phyloP scores from a whole-genome alignment of 1,140 invertebrate species.

The Epicauta chinensis region DNA sequence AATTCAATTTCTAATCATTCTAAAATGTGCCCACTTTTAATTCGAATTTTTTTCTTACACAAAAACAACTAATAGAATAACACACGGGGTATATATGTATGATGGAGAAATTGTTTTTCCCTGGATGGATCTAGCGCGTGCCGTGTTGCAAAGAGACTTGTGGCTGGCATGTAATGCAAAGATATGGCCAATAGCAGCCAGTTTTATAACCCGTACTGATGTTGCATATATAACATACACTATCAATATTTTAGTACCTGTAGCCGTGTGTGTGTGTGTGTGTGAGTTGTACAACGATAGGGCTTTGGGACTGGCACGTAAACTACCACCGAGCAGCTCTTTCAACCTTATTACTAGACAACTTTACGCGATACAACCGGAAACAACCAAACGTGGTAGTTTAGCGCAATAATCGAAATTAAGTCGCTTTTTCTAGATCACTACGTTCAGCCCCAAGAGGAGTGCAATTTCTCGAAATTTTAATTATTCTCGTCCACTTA shows the following conservation, averaged over 20 bases:
- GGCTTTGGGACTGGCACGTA: constrained; percentile 8
- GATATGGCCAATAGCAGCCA: constrained; percentile 44
- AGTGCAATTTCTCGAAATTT: too few species aligned
- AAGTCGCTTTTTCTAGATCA: too few species aligned
- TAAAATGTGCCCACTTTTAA: too few species aligned
- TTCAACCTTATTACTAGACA: too few species aligned
- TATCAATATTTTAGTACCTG: constrained; percentile 44
- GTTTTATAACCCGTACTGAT: constrained; percentile 45
- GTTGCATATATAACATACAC: constrained; percentile 43
- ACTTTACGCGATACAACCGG: too few species aligned
- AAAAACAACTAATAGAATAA: too few species aligned
- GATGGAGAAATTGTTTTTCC: constrained; percentile 41
- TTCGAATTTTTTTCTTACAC: too few species aligned
- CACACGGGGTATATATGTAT: constrained; percentile 7
- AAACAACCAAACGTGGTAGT: too few species aligned
- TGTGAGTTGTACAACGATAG: neutral
- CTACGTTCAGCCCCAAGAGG: too few species aligned
- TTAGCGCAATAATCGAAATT: too few species aligned
- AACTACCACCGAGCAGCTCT: constrained; percentile 3
- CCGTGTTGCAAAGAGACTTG: constrained; percentile 22
- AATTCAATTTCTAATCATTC: too few species aligned
- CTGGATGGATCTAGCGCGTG: constrained; percentile 36
- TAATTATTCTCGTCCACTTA: too few species aligned
- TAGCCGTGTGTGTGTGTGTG: constrained; percentile 10
- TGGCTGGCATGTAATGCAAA: constrained; percentile 39